Conservation (phyloP, 2,797 vertebrate genomes). For the Tragopan temminckii region DNA sequence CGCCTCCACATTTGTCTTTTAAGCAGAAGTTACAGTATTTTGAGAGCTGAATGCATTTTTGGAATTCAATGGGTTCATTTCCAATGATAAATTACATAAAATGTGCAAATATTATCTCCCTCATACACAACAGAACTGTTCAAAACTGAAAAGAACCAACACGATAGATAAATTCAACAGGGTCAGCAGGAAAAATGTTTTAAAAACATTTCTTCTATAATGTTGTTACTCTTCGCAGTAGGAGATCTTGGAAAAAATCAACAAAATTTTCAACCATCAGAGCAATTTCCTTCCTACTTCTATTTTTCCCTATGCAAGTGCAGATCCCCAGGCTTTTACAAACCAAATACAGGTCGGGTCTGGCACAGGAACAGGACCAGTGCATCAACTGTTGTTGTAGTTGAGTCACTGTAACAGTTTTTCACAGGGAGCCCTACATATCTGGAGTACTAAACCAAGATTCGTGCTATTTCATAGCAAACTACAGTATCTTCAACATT, state of each 20-base stretch:
- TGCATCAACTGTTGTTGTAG: neutral
- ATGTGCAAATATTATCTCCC: conserved; percentile 71
- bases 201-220: conserved; percentile 58
- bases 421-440: neutral
- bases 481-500: neutral
- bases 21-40: conserved; percentile 75
- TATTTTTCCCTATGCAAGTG: neutral
- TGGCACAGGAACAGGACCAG: neutral
- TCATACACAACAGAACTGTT: conserved; percentile 61
- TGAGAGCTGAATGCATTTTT: conserved; percentile 69
- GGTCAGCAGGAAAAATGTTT: conserved; percentile 32
- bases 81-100: conserved; percentile 70
- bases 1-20: conserved; percentile 67
- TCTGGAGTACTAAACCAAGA: neutral
- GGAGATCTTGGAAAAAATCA: conserved; percentile 11
- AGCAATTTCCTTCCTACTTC: neutral
- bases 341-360: neutral
- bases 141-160: conserved; percentile 61
- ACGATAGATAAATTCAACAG: conserved; percentile 64
- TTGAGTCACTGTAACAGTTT: neutral
- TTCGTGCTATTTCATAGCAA: neutral
- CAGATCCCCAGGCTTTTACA: neutral
- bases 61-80: conserved; percentile 64
- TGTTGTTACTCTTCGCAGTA: neutral
- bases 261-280: neutral